Base-by-base conservation (phyloP, 2,888 invertebrate genomes). In the Plemyria rubiginata region DNA sequence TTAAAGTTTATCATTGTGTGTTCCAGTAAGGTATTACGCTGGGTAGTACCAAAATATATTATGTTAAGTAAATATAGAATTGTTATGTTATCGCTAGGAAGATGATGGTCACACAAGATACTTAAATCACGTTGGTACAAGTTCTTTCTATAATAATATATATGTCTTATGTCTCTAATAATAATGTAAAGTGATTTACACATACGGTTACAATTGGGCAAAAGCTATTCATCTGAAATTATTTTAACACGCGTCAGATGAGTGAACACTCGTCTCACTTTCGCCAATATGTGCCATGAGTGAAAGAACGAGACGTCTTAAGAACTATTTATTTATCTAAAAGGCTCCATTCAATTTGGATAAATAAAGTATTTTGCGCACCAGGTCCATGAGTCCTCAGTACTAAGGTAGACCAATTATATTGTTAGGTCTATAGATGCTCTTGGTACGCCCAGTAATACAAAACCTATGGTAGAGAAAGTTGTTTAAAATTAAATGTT, bases 1-100 rank as follows among this genome's bases (percentile, higher is more conserved):
- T 92, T 92, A 91, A 82, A 88, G 90, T 87, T 91, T 90, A 84
- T 86, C 80, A 80, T 83, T 87, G 87, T 85, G 84, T 86, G 85
- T 88, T 71, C 84, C 84, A 81, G 72, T 86, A 85, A 87, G 86
- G 84, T 84, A 84, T 76, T 79, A 68, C 77, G 86, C 85, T 84
- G 85, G 84, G 85, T 81, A 79, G 82, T 84, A 82, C 85, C 86
- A 74, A 75, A 69, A 72, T 71, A 73, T 45, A 45, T 45, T 45
- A 11, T 73, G 74, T 72, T 70, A 65, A 70, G 72, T 68, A 73
- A 68, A 66, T 68, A 65, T 72, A 54, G 62, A 63, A 60, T 60
- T 51, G 64, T 71, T 69, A 62, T 66, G 60, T 71, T 70, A 67
- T 60, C 56, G 61, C 68, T 66, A 50, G 59, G 38, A 56, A 28